Conservation (phyloP, 2,797 vertebrate genomes). For the Pogoniulus pusillus region DNA sequence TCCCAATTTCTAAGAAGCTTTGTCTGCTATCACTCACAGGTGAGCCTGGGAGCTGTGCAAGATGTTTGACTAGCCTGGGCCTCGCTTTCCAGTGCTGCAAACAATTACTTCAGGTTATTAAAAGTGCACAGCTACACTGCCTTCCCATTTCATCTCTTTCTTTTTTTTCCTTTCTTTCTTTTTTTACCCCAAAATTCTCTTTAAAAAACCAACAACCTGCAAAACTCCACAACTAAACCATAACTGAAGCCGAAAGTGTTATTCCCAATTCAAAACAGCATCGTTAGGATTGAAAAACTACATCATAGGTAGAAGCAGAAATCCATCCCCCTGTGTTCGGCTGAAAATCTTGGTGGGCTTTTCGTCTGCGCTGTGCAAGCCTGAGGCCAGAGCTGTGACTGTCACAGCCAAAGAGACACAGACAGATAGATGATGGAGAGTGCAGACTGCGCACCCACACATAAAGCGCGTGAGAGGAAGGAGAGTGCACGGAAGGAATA, state of each 20-base stretch:
- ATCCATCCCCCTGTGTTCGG: not conserved
- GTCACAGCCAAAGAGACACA: constrained; percentile 61
- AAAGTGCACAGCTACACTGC: not conserved
- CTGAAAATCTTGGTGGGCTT: constrained; percentile 19
- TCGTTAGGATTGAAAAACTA: not conserved
- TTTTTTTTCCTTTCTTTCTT: not conserved
- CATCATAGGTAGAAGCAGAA: not conserved
- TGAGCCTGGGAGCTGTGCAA: not conserved
- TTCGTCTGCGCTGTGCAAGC: not conserved
- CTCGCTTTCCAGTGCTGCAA: not conserved
- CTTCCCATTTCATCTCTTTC: not conserved
- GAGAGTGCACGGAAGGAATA: constrained; percentile 58
- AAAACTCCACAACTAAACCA: not conserved
- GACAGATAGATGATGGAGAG: constrained; percentile 72
- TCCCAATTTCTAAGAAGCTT: not conserved
- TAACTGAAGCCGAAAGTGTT: not conserved
- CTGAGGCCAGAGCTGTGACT: constrained; percentile 52
- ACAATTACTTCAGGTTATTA: not conserved
- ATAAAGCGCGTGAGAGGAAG: constrained; percentile 63
- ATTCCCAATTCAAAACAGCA: not conserved
- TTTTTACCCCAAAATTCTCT: not conserved
- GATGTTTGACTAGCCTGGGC: not conserved
- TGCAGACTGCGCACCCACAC: constrained; percentile 64
- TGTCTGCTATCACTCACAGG: not conserved
- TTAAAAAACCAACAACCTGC: not conserved